Percentiles rank a stretch among this genome's conserved stretches.
Conservation (phyloP, 2,113 vertebrate species). For the Perca fluviatilis region DNA sequence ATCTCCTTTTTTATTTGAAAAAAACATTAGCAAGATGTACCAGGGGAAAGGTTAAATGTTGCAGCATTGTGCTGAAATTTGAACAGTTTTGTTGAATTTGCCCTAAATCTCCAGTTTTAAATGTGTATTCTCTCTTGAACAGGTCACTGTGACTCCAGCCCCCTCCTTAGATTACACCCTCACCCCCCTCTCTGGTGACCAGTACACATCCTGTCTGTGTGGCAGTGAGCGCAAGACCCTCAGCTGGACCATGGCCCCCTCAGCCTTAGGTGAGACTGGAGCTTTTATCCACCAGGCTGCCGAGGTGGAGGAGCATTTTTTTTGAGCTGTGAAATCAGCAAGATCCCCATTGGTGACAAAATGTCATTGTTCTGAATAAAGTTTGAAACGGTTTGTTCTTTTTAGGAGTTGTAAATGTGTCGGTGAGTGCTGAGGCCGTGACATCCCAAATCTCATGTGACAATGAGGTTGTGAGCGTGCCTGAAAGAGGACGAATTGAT, state of each 20-base stretch:
- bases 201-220: slow-evolving; percentile 82
- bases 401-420: no score
- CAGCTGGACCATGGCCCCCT: slow-evolving; percentile 79
- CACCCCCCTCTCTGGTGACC: slow-evolving; percentile 61
- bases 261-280: slow-evolving; percentile 79
- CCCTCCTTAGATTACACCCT: slow-evolving; percentile 82
- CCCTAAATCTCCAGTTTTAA: not conserved
- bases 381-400: no score
- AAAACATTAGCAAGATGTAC: no score
- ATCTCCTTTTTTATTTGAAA: no score
- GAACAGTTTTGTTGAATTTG: no score
- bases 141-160: slow-evolving; percentile 81
- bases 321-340: not conserved
- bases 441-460: no score
- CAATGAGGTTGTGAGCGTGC: no score
- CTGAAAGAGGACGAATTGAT: slow-evolving; percentile 86
- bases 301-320: not conserved
- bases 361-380: no score
- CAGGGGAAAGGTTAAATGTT: no score
- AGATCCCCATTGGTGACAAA: not conserved
- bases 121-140: slow-evolving; percentile 28
- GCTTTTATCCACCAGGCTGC: not conserved
- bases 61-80: no score
- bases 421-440: no score
- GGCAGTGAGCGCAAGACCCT: slow-evolving; percentile 78